Evolutionary conservation across 2,113 vertebrate species (phyloP), one percentile per base, ranked within the genome.

Genomic region (Saimiri boliviensis): DNA sequence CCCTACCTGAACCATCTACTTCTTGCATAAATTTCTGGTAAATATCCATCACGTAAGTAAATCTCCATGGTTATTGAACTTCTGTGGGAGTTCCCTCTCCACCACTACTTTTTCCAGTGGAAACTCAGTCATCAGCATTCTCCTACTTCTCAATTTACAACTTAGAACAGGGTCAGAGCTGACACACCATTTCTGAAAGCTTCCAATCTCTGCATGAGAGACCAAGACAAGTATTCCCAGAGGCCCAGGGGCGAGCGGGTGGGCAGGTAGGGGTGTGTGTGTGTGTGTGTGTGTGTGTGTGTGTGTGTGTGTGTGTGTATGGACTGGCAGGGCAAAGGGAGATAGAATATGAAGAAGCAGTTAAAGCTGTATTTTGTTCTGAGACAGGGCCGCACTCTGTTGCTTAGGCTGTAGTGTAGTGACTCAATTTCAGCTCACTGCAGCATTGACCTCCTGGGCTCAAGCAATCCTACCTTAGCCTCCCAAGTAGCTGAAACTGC

Each of bases 81-180:
- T 20, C 25, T 66, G 11, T 1, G 30, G 23, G 52, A 83, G 27
- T 13, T 3, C 9, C 5, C 19, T 5, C 12, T 81, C 6, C 2
- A 17, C 16, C 35, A 89, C 8, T 47, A 14, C 2, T 84, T 25
- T 83, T 82, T 83, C 27, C 58, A 73, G 14, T 4, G 63, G 25
- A 47, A 77, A 12, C 14, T 89, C 42, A 76, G 25, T 45, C 42
- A 73, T 73, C 25, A 76, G 12, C 5, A 7, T 20, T 23, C 89
- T 35, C 49, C 9, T 20, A n/a, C 23, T 19, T 77, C 19, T 4
- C 35, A 70, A 12, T 17, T 3, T 66, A 32, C 0, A n/a, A 21
- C 74, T 52, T 21, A 87, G 23, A 66, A 74, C 3, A 47, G 52
- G 32, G 6, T 88, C 11, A 54, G 12, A 32, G 3, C 2, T 88